phyloP scores from a whole-genome alignment of 1,140 invertebrate species.

The Schlechtendalia chinensis region DNA sequence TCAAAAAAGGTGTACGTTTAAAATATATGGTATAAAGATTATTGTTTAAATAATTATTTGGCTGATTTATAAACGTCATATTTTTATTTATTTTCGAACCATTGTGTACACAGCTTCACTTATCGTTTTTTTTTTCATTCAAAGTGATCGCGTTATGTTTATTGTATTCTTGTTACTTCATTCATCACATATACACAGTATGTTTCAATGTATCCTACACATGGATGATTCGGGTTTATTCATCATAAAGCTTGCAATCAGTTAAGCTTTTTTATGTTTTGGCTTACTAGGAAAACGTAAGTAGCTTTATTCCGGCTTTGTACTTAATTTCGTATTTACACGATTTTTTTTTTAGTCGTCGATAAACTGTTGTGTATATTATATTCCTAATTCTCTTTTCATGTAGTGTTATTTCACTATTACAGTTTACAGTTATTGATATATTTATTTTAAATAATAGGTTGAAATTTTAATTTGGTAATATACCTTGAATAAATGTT shows the following conservation, averaged over 20 bases:
- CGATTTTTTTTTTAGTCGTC: conserved; percentile 12
- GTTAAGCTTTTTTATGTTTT: conserved; percentile 32
- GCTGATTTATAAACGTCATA: conserved; percentile 12
- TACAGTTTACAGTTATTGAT: too few species aligned
- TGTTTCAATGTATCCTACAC: conserved; percentile 22
- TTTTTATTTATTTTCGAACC: background rate
- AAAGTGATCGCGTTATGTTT: too few species aligned
- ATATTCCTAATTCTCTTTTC: background rate
- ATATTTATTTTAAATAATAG: too few species aligned
- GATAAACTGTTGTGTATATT: background rate
- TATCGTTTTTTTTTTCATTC: background rate
- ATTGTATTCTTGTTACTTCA: too few species aligned
- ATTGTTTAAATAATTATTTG: background rate
- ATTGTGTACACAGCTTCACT: background rate
- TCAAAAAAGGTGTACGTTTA: too few species aligned
- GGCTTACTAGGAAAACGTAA: conserved; percentile 40
- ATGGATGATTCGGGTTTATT: conserved; percentile 40
- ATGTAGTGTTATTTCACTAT: too few species aligned
- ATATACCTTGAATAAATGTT: too few species aligned
- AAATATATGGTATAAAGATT: too few species aligned
- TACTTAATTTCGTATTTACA: conserved; percentile 30
- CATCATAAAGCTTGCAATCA: background rate
- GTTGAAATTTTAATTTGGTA: too few species aligned
- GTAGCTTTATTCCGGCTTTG: conserved; percentile 26
- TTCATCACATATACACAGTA: background rate